A percentile compares a stretch with the other conserved stretches of the same genome.
Conservation (phyloP, 2,113 vertebrate species). For the Protobothrops mucrosquamatus region DNA sequence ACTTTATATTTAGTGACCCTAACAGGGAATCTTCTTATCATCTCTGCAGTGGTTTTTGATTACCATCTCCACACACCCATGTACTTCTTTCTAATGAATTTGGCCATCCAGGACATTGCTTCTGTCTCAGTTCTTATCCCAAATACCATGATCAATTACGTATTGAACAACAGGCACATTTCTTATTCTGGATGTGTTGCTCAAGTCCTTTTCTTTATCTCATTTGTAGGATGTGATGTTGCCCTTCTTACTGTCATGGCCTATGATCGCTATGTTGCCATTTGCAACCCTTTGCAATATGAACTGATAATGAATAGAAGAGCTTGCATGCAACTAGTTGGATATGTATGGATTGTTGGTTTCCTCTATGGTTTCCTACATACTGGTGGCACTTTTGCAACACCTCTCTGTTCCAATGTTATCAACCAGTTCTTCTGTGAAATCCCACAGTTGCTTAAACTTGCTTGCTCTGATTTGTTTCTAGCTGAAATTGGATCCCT, state of each 20-base stretch:
- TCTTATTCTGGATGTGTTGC: neutral
- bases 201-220: neutral
- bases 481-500: neutral
- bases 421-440: slow-evolving; percentile 13
- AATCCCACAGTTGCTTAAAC: neutral
- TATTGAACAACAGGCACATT: neutral
- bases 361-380: neutral
- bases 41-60: neutral
- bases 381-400: neutral
- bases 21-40: slow-evolving; percentile 3
- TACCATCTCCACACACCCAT: neutral
- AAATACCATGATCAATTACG: neutral
- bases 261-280: neutral
- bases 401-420: neutral
- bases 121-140: neutral
- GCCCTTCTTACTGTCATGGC: neutral
- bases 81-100: neutral
- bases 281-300: no score
- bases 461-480: neutral
- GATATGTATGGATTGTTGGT: neutral
- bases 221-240: neutral
- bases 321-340: no score
- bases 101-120: neutral
- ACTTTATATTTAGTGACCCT: neutral
- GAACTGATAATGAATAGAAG: no score